Evolutionary conservation across 2,797 vertebrate genomes (phyloP).

Genomic region (Cryptoprocta ferox): DNA sequence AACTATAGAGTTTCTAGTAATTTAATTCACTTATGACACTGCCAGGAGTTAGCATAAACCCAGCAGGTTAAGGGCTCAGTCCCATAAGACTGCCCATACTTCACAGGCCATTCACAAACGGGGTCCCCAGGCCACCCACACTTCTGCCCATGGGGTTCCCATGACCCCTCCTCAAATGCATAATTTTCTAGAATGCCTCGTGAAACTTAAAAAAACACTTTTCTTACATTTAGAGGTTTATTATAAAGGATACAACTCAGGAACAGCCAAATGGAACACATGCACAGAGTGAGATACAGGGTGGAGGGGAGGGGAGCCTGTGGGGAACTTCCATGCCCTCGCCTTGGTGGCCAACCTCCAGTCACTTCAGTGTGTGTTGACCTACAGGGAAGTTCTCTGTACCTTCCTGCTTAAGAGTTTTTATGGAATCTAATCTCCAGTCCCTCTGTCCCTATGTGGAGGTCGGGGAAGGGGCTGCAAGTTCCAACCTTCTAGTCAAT

Average conservation of each 20-base stretch:
- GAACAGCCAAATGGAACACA: background rate
- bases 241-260: background rate
- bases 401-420: background rate
- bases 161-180: background rate
- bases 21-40: background rate
- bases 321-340: background rate
- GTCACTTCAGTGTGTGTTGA: background rate
- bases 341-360: background rate
- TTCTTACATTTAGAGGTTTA: background rate
- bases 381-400: background rate
- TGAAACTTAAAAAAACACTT: background rate
- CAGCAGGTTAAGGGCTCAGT: background rate
- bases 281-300: fast-evolving
- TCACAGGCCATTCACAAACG: background rate
- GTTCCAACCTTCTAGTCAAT: background rate
- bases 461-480: background rate
- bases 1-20: background rate
- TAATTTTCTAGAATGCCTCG: background rate
- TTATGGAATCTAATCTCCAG: background rate
- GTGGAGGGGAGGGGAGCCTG: background rate
- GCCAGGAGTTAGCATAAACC: background rate
- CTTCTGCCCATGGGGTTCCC: background rate
- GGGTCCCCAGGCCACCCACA: background rate
- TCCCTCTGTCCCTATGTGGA: background rate
- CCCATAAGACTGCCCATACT: background rate